Base-by-base conservation (phyloP, 2,888 invertebrate species). In the Neria commutata region DNA sequence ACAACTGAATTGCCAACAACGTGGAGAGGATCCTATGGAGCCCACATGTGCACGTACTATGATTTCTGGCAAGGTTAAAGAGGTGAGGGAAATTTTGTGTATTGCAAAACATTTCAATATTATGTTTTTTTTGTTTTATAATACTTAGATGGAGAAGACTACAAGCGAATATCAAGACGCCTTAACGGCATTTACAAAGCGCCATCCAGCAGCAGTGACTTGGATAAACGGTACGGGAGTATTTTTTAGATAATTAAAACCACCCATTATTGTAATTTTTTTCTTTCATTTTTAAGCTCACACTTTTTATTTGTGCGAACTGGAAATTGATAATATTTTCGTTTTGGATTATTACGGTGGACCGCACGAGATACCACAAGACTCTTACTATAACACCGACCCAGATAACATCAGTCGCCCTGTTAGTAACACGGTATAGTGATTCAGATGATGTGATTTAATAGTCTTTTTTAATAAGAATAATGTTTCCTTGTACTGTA, bases 341-440 rank as follows among this genome's bases (percentile, higher is more conserved):
- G 87, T 94, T 67, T 81, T 94, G 68, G 92, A 94, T 75, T 89
- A 86, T 79, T 94, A 92, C 77, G 94, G 94, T 2, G 92, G 94
- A 2, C 90, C 92, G 2, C 78, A 82, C 50, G 67, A 66, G 46
- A 73, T 82, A 8, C 53, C 67, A 1, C 17, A 61, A 1, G 65
- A 69, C 11, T 72, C 73, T 24, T 78, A 78, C 58, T 77, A 72
- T 49, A 68, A 66, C 5, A 64, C 70, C 1, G 62, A 67, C 16
- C 58, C 66, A 1, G 64, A 67, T 37, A 46, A 56, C 17, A 47
- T 78, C 70, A n/a, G n/a, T n/a, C n/a, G n/a, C n/a, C n/a, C n/a
- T n/a, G n/a, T n/a, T n/a, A n/a, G n/a, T n/a, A n/a, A n/a, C n/a
- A n/a, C n/a, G n/a, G n/a, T n/a, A n/a, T n/a, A n/a, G n/a, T n/a